Base-by-base conservation (phyloP, 2,888 invertebrate species). In the Chrysomela aeneicollis region DNA sequence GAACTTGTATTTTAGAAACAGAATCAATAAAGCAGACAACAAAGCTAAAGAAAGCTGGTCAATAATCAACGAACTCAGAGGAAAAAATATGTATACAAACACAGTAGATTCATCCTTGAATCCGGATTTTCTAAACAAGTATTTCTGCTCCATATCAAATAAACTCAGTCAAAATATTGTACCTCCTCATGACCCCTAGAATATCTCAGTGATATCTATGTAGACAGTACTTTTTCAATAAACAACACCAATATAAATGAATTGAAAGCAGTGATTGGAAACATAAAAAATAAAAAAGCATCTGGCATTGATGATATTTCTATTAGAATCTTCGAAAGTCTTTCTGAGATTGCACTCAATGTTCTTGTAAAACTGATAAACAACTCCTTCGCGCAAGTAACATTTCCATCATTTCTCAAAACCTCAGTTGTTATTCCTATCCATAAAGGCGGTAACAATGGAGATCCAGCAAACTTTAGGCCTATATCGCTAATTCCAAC, bases 21-120 rank as follows among this genome's bases (percentile, higher is more conserved):
- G 26, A 26, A 26, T 26, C 26, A 26, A 3, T 26, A 26, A 51
- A 51, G 51, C 51, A 8, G 42, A 51, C 51, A 51, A 21, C 51
- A 51, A 19, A 15, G n/a, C 17, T 51, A 5, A 51, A 21, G 19
- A 51, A 18, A 51, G 19, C 10, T 18, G 21, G n/a, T 21, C 18
- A 46, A 17, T 46, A 46, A 17, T 17, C 46, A 15, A 46, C 46
- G 46, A 50, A 50, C 21, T 50, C 12, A 19, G 50, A 12, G 18
- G 19, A 21, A 19, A 50, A 46, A 46, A 46, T 26, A 26, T 26
- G 26, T 26, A 26, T 26, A 6, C 26, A 26, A 26, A 26, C 26
- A 26, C 26, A 50, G 4, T 9, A 18, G 50, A 21, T 12, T 18
- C 18, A 19, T 17, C 18, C n/a, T 17, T 18, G 50, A 12, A 50